Base-by-base conservation (phyloP, 2,797 vertebrate genomes). In the Sphenopsis melanotis region DNA sequence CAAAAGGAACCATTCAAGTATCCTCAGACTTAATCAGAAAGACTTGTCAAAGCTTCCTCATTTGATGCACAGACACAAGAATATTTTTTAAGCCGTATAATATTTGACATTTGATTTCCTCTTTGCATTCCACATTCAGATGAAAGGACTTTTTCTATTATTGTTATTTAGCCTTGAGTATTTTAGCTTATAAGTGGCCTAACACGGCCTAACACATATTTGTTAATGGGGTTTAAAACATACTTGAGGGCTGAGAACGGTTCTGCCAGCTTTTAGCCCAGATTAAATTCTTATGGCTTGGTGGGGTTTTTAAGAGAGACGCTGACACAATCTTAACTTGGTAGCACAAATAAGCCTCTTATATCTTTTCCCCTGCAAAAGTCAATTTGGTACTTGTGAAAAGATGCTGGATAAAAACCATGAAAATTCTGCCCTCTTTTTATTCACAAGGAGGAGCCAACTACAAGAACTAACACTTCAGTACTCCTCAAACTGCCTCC, bases 91-190 rank as follows among this genome's bases (percentile, higher is more conserved):
- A 89, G 76, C 57, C 68, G 55, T 63, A 34, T 46, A 96, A 77
- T 95, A 93, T 82, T 89, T 96, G 79, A 76, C 72, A 94, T 72
- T 87, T 0, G 10, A 52, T 94, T 95, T 95, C 20, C 20, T 87
- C 72, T 93, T 93, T 90, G 61, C 79, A 68, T 96, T 93, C 69
- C 61, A 70, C 79, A 69, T 36, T 49, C 77, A 96, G 87, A 96
- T 92, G 91, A 96, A 96, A 96, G 80, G 66, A 46, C 11, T 47
- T 94, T 88, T 93, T 93, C 94, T 74, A 69, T 89, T 84, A 91
- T 93, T 96, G 61, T 87, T 94, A 89, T 95, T 95, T 96, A 94
- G 83, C 84, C 80, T 88, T 93, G 72, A 94, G 88, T 81, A 76
- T 91, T 93, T 85, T 95, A 87, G 64, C 79, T 89, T 94, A 44